Percentiles rank a stretch among this genome's conserved stretches.
phyloP scores from a whole-genome alignment of 2,113 vertebrate genomes.

The Laticauda laticaudata region DNA sequence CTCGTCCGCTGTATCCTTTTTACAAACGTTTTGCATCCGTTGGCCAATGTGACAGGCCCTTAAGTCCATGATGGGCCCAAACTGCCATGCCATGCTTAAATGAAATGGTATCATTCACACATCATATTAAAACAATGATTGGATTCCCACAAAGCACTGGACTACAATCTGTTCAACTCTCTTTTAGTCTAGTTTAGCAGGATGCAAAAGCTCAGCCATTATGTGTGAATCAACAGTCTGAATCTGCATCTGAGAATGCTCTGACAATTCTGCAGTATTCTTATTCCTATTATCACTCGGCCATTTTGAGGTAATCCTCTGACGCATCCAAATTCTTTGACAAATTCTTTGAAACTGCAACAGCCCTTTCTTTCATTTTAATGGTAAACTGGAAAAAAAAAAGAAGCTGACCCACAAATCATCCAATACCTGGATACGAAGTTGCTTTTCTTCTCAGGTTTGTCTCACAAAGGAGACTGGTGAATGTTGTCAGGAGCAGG shows the following conservation, averaged over 20 bases:
- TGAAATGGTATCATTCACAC: neutral
- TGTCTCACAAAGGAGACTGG: neutral
- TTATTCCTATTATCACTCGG: neutral
- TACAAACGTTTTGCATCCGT: too few species aligned
- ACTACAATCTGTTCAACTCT: neutral
- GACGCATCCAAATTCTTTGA: neutral
- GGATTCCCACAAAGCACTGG: neutral
- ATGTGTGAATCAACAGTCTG: neutral
- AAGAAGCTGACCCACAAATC: neutral
- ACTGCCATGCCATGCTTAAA: neutral
- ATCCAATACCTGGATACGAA: neutral
- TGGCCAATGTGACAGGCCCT: too few species aligned
- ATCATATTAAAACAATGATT: neutral
- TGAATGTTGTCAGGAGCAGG: neutral
- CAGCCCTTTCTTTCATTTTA: neutral
- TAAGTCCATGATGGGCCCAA: neutral
- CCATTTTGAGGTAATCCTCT: neutral
- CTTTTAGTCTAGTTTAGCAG: neutral
- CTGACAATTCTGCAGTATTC: neutral
- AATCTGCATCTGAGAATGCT: neutral
- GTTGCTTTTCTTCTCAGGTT: neutral
- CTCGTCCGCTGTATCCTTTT: too few species aligned
- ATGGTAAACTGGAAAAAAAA: neutral
- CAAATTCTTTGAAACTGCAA: neutral
- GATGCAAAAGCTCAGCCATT: neutral